Evolutionary conservation across 2,113 vertebrate genomes (phyloP).

Genomic region (Acrocephalus kingi): DNA sequence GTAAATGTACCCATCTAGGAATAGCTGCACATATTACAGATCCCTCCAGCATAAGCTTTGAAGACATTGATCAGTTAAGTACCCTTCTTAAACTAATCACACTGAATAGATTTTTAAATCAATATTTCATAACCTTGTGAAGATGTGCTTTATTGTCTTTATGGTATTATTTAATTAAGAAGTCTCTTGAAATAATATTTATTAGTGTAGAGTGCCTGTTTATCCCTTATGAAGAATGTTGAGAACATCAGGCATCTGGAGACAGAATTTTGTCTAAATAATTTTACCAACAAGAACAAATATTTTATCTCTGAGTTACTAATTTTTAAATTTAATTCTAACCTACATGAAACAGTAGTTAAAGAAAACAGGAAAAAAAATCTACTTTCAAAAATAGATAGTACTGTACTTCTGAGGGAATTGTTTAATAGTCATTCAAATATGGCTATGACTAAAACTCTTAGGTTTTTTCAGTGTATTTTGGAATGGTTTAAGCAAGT

Average conservation of each 20-base stretch:
- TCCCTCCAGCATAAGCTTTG: not conserved
- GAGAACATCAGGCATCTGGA: not conserved
- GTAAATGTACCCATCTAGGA: not conserved
- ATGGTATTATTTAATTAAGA: slow-evolving; percentile 25
- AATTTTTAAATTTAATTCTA: not conserved
- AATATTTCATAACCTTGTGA: not conserved
- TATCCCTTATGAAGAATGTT: not conserved
- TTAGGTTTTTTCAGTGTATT: not conserved
- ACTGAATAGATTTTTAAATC: not conserved
- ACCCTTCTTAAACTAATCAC: slow-evolving; percentile 12
- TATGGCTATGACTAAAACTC: not conserved
- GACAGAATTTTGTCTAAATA: not conserved
- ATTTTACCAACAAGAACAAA: not conserved
- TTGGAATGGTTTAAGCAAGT: not conserved
- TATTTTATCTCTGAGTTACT: not conserved
- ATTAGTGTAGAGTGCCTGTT: not conserved
- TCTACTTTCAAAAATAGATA: not conserved
- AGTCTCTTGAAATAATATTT: not conserved
- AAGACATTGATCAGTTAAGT: not conserved
- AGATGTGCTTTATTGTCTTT: not conserved
- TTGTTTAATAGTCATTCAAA: not conserved
- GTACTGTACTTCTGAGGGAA: not conserved
- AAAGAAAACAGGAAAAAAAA: not conserved
- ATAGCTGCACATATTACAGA: not conserved
- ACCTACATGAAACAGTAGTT: not conserved